These are phyloP conservation scores for Exephanes ischioxanthus DNA, from an alignment of 2,888 invertebrate species.

Conservation along the genomic window DNA sequence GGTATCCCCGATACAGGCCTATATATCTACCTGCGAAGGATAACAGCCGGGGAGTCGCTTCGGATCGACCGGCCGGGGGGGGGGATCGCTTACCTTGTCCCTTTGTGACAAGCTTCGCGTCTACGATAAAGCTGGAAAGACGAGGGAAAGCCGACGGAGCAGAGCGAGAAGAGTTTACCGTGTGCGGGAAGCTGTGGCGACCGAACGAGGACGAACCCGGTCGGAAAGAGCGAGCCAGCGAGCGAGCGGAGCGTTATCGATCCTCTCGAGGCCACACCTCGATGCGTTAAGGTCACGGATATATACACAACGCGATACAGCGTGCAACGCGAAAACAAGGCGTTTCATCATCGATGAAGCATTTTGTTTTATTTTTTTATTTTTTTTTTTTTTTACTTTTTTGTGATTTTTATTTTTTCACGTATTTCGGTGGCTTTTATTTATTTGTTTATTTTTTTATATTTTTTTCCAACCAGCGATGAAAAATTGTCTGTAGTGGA, in stretches of 20 bases:
- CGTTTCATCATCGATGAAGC: constrained; percentile 16
- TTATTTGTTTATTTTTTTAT: neutral
- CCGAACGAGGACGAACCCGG: constrained; percentile 33
- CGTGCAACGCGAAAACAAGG: constrained; percentile 13
- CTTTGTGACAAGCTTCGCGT: constrained; percentile 4
- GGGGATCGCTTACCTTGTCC: neutral
- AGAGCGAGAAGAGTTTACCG: constrained; percentile 22
- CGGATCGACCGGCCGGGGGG: neutral
- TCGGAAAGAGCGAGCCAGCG: constrained; percentile 64
- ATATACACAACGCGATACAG: constrained; percentile 25
- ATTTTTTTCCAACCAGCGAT: neutral
- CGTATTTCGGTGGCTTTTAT: neutral
- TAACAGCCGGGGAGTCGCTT: neutral
- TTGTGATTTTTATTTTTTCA: neutral
- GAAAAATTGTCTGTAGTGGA: neutral
- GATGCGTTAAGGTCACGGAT: constrained; percentile 70
- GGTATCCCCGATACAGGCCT: neutral
- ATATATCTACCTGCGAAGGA: constrained; percentile 7
- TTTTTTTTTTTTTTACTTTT: neutral
- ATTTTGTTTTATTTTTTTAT: neutral
- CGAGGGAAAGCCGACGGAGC: constrained; percentile 25
- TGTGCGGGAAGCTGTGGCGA: constrained; percentile 29
- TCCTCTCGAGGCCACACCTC: constrained; percentile 78
- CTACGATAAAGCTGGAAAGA: constrained; percentile 8
- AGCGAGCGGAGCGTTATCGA: constrained; percentile 75